Base-by-base conservation (phyloP, 2,888 invertebrate species). In the Entomobrya proxima region DNA sequence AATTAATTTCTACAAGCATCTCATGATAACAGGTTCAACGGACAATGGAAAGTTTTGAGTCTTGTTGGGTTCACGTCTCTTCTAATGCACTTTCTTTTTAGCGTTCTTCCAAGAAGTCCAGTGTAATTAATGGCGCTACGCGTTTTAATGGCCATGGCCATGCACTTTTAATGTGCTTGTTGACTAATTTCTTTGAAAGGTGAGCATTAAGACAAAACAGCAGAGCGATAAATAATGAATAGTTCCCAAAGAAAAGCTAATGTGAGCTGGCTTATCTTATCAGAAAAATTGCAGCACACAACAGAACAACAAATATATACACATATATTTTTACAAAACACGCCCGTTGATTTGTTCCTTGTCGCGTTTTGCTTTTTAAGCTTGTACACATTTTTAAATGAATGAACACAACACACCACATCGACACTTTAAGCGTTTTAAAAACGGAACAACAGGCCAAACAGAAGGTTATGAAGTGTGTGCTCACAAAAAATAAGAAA, bases 151-250 rank as follows among this genome's bases (percentile, higher is more conserved):
- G n/a, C n/a, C n/a, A 78, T 78, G 47, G 15, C 15, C 61, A 76
- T 76, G 78, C 64, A 64, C 64, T 78, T 78, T 61, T 78, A 78
- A 78, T 64, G 50, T 44, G 58, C n/a, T 32, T 75, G 24, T 52
- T 47, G 52, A 47, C 78, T 78, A 78, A 78, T 78, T 78, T 64
- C 78, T 37, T 44, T 69, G 44, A 69, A 69, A 69, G 40, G 21
- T 67, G 9, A 44, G 44, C 44, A 69, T 40, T 69, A 30, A 40
- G n/a, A 9, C 4, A 55, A 21, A 24, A 27, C 27, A 30, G 24
- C 44, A 37, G 1, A 18, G 13, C 44, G 24, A 69, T 44, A 69
- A 69, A 69, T 69, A 69, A 69, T 40, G 44, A 69, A 69, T 27
- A 30, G 24, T 44, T 69, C 30, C 2, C n/a, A 27, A 69, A 11